Conservation (phyloP, 2,888 invertebrate species). For the Tenthredo mesomela region DNA sequence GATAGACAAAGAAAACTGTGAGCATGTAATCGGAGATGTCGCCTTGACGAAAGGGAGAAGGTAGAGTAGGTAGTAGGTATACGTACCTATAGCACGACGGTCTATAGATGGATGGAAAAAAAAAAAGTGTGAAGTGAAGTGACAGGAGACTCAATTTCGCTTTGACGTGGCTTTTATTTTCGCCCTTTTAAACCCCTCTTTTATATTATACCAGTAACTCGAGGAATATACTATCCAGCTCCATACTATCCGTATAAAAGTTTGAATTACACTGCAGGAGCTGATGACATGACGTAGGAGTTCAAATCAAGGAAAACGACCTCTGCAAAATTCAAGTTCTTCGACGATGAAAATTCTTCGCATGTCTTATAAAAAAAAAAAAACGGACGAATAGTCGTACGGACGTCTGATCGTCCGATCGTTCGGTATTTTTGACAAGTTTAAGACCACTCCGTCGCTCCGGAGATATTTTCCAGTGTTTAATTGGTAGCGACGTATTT, state of each 20-base stretch:
- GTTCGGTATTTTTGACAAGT: not conserved
- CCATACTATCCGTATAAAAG: constrained; percentile 3
- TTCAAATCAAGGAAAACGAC: not conserved
- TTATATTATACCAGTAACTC: constrained; percentile 14
- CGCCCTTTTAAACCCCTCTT: constrained; percentile 31
- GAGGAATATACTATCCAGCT: constrained; percentile 24
- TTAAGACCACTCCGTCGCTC: constrained; percentile 51
- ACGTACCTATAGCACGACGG: constrained; percentile 29
- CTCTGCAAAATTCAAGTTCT: not conserved
- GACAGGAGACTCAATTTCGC: constrained; percentile 52
- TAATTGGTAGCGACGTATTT: constrained; percentile 74
- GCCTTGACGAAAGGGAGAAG: constrained; percentile 17
- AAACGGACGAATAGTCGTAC: not conserved
- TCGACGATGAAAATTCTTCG: too few relatives aligned
- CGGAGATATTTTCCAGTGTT: constrained; percentile 68
- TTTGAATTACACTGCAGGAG: constrained; percentile 8
- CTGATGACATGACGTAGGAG: not conserved
- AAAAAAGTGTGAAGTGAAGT: constrained; percentile 46
- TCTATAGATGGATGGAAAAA: constrained; percentile 60
- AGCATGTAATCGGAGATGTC: constrained; percentile 46
- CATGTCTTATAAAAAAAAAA: too few relatives aligned
- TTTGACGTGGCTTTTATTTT: constrained; percentile 47
- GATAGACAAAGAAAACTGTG: constrained; percentile 39
- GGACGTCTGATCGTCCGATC: not conserved
- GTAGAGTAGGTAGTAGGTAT: constrained; percentile 15